Evolutionary conservation across 37 sponge, comb jelly and placozoan species (phyloP).

Genomic region (Oopsacas minuta): DNA sequence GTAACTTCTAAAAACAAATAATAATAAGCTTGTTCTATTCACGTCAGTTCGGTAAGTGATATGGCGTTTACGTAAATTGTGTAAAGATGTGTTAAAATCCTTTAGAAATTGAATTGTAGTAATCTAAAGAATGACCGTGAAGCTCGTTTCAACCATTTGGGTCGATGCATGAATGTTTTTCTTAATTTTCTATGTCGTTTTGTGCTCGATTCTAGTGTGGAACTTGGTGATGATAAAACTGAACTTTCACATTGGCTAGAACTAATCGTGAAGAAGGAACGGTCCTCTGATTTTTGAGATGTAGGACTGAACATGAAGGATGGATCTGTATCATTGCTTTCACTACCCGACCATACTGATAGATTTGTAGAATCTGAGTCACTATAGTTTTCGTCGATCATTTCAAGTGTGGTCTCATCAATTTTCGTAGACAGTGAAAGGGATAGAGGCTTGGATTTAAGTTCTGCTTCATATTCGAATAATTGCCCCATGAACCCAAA

Average conservation of each 20-base stretch:
- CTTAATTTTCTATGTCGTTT: not conserved
- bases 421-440: not conserved
- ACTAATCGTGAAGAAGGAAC: not conserved
- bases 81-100: not conserved
- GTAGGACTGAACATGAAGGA: not conserved
- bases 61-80: not conserved
- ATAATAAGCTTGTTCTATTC: not conserved
- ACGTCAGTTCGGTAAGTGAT: conserved; percentile 16
- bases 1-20: not conserved
- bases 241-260: not conserved
- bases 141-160: conserved; percentile 16
- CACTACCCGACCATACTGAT: not conserved
- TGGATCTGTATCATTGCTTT: not conserved
- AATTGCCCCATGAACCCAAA: not conserved
- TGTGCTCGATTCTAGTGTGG: not conserved
- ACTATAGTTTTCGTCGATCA: not conserved
- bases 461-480: not conserved
- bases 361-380: conserved; percentile 4
- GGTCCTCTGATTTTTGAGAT: not conserved
- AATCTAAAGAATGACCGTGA: not conserved
- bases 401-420: not conserved
- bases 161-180: conserved; percentile 1
- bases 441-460: not conserved
- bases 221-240: conserved; percentile 11
- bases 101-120: not conserved